Conservation (phyloP, 2,888 invertebrate species). For the Diarsia dahlii region DNA sequence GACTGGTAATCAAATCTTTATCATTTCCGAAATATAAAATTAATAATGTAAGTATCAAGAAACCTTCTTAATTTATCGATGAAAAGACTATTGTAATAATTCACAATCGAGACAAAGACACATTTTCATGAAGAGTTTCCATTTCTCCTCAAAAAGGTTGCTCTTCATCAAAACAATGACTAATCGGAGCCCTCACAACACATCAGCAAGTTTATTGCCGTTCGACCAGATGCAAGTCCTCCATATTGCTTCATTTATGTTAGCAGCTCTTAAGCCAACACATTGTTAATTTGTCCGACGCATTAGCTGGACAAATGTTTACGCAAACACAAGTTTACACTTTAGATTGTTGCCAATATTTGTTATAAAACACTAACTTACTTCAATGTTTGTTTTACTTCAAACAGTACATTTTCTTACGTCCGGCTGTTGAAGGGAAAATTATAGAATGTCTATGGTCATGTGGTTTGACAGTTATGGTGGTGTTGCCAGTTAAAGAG, state of each 20-base stretch:
- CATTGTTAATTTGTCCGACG: constrained; percentile 58
- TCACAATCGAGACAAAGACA: background rate
- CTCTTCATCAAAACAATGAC: constrained; percentile 9
- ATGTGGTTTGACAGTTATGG: constrained; percentile 1
- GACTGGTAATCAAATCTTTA: background rate
- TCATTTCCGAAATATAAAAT: background rate
- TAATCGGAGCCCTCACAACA: constrained; percentile 20
- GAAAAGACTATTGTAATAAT: background rate
- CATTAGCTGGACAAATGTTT: constrained; percentile 63
- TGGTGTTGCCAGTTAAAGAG: constrained; percentile 14
- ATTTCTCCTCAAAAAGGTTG: background rate
- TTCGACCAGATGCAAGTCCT: constrained; percentile 53
- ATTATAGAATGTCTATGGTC: constrained; percentile 1
- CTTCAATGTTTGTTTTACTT: constrained; percentile 52
- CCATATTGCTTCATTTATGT: constrained; percentile 47
- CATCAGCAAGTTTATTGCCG: constrained; percentile 34
- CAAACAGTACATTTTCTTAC: constrained; percentile 47
- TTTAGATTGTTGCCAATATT: constrained; percentile 58
- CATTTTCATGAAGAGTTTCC: background rate
- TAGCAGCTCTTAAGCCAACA: constrained; percentile 47
- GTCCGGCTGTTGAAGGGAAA: constrained; percentile 50
- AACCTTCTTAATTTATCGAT: background rate
- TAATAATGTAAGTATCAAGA: too few relatives aligned
- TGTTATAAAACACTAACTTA: constrained; percentile 53
- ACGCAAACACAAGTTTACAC: constrained; percentile 48